phyloP scores from a whole-genome alignment of 92 coral and sea anemone genomes.

The Chrysogorgia sp. region DNA sequence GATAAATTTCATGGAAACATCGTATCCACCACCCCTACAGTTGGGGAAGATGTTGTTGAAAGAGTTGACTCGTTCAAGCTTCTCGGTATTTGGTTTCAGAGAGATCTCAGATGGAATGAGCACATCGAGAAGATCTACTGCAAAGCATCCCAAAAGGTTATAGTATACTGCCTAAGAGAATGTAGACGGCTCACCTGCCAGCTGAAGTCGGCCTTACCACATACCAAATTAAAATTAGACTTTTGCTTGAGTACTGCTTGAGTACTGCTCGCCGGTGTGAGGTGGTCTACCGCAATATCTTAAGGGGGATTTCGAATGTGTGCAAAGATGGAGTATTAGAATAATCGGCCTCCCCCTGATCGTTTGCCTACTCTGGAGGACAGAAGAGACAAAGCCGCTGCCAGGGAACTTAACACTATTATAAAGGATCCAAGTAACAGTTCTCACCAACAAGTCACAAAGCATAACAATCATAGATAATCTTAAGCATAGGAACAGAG shows the following conservation, averaged over 20 bases:
- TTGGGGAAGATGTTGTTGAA: constrained; percentile 45
- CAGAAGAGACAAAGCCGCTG: no score
- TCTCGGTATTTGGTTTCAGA: constrained; percentile 54
- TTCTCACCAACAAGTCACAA: no score
- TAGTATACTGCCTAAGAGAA: constrained; percentile 47
- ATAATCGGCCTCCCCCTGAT: no score
- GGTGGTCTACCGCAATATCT: constrained; percentile 47
- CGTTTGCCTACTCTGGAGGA: no score
- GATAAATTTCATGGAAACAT: constrained; percentile 16
- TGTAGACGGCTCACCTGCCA: constrained; percentile 61
- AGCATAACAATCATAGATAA: no score
- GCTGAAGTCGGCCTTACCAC: constrained; percentile 40
- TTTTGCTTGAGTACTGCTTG: constrained; percentile 1
- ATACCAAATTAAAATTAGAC: no score
- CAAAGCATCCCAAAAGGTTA: constrained; percentile 52
- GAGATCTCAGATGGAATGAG: constrained; percentile 59
- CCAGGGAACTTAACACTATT: no score
- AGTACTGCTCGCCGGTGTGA: constrained; percentile 55
- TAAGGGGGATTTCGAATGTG: constrained; percentile 19
- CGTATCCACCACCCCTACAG: constrained; percentile 9
- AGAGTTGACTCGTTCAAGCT: constrained; percentile 52
- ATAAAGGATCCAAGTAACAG: no score
- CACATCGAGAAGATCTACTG: constrained; percentile 51
- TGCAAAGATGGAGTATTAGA: constrained; percentile 15
- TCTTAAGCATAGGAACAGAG: no score